Percentiles rank a stretch among this genome's conserved stretches.
Conservation (phyloP, 2,113 vertebrate species). For the Syrrhaptes paradoxus region DNA sequence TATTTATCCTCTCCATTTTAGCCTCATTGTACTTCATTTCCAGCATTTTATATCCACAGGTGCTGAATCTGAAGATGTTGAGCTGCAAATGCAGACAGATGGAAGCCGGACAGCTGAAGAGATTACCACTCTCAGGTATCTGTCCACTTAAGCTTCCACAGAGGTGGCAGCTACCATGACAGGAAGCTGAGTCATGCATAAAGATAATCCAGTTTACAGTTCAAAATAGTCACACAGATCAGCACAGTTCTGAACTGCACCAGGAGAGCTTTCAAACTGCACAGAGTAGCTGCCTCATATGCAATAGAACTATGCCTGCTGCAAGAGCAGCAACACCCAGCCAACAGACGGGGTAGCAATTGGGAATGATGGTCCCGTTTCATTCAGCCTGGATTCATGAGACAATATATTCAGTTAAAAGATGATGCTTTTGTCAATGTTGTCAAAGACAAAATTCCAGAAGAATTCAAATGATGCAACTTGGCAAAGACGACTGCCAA, state of each 20-base stretch:
- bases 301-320: neutral
- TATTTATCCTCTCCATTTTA: neutral
- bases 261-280: neutral
- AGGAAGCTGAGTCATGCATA: slow-evolving; percentile 58
- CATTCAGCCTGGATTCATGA: neutral
- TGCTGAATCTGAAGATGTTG: neutral
- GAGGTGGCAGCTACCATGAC: slow-evolving; percentile 5
- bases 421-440: neutral
- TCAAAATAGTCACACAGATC: neutral
- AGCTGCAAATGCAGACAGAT: neutral
- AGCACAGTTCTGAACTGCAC: neutral
- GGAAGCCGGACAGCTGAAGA: neutral
- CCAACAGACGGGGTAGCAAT: neutral
- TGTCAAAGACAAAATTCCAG: neutral
- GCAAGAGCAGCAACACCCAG: neutral
- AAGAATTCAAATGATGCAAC: neutral
- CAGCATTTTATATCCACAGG: neutral
- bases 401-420: neutral
- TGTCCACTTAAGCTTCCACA: neutral
- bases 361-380: neutral
- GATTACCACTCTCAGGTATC: neutral
- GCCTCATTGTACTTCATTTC: neutral
- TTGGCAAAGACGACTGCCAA: slow-evolving; percentile 57
- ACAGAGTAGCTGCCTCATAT: neutral
- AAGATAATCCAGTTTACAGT: neutral